Evolutionary conservation across 2,797 vertebrate genomes (phyloP), one percentile per base, ranked within the genome.

Genomic region (Gallinago nigripennis): DNA sequence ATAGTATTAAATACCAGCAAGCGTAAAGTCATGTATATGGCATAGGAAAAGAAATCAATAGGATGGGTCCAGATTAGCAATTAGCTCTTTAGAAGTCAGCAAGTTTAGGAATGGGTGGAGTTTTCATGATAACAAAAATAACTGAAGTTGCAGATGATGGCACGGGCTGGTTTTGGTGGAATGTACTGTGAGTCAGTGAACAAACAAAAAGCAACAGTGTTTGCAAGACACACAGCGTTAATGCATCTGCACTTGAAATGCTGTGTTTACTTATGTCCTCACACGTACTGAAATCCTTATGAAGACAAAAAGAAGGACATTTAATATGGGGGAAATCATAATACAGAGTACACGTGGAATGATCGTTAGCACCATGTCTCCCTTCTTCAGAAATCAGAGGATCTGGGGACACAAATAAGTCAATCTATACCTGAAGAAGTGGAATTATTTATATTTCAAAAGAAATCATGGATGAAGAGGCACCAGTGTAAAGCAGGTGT

Each of bases 211-310:
- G 27, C 57, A 78, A 18, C 6, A 6, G 43, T 46, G 10, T 76
- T 66, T 51, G 41, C 31, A 78, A 79, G 68, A 60, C 28, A 45
- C 14, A 20, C 0, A 1, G n/a, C 0, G 0, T 66, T 69, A 73
- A 57, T 27, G 61, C 15, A 30, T 21, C 68, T 57, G 50, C 10
- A 27, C 46, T 76, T 56, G 46, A 89, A 91, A 82, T 65, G 6
- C 50, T 41, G 19, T 41, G 11, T 76, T 83, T 68, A 14, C 21
- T 65, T 46, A 17, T 43, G 31, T 53, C 57, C 45, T 73, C 19
- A n/a, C 16, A 3, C 35, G 19, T 46, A 43, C 35, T 28, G 37
- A 80, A 78, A 89, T n/a, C 45, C 24, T 58, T 73, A 53, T 6
- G 41, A 65, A 66, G 27, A 63, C 27, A 85, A 46, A 50, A 75